These are phyloP conservation scores for Argyra leucocephala DNA, from an alignment of 2,888 invertebrate genomes.

Conservation along the genomic window DNA sequence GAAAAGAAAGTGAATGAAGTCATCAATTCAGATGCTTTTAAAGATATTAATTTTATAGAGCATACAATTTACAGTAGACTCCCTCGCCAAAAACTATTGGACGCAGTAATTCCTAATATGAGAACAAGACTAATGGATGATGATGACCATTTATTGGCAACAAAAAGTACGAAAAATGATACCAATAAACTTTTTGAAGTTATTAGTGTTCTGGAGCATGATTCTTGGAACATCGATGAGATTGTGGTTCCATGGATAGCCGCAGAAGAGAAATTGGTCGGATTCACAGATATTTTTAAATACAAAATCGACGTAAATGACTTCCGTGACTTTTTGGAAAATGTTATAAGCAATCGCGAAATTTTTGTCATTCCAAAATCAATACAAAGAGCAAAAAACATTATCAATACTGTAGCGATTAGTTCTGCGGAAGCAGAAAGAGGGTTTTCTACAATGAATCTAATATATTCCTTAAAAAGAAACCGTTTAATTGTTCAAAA, in stretches of 20 bases:
- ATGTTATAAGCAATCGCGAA: slow-evolving; percentile 8
- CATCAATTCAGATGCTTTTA: neutral
- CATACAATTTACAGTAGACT: neutral
- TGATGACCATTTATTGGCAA: neutral
- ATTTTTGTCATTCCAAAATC: neutral
- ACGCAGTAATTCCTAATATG: neutral
- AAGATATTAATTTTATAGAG: neutral
- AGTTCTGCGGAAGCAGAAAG: neutral
- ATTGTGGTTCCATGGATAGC: neutral
- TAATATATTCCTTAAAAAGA: neutral
- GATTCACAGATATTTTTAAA: neutral
- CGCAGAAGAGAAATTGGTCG: neutral
- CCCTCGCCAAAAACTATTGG: neutral
- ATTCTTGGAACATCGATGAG: neutral
- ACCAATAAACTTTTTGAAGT: neutral
- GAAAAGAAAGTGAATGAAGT: slow-evolving; percentile 5
- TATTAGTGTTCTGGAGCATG: neutral
- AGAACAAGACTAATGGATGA: neutral
- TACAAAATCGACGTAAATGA: neutral
- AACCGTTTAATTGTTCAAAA: neutral
- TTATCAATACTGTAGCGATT: neutral
- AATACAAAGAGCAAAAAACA: slow-evolving; percentile 1
- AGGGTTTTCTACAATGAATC: neutral
- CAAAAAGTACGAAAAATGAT: neutral
- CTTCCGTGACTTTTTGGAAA: neutral